Percentiles rank a stretch among this genome's conserved stretches.
phyloP scores from a whole-genome alignment of 2,888 invertebrate species.

The Thyatira batis region DNA sequence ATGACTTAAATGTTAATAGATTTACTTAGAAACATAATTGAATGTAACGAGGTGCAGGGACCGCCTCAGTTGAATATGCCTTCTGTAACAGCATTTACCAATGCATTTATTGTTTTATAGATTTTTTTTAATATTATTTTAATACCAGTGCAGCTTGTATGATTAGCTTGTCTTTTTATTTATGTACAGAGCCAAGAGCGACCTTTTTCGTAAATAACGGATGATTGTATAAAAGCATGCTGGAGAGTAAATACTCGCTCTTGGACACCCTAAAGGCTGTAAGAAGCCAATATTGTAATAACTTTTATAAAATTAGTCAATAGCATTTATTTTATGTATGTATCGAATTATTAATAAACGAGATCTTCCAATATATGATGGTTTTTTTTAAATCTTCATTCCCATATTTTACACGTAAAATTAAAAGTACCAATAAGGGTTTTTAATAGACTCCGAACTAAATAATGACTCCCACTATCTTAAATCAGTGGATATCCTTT shows the following conservation, averaged over 20 bases:
- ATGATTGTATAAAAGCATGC: too few relatives aligned
- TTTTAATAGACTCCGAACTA: conserved; percentile 22
- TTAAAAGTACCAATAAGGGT: background rate
- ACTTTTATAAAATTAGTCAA: conserved; percentile 31
- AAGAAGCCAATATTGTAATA: conserved; percentile 2
- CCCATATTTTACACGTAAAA: background rate
- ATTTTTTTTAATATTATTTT: background rate
- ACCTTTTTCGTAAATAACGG: background rate
- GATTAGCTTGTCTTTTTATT: background rate
- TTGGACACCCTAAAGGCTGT: background rate
- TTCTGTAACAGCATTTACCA: conserved; percentile 28
- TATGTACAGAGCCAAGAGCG: background rate
- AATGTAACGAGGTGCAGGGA: background rate
- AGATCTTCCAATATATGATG: conserved; percentile 24
- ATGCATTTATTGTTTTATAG: conserved; percentile 39
- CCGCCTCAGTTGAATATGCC: background rate
- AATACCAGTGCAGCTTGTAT: background rate
- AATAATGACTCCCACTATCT: conserved; percentile 48
- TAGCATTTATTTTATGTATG: conserved; percentile 38
- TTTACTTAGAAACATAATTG: too few relatives aligned
- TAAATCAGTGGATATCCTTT: conserved; percentile 47
- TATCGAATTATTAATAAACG: conserved; percentile 28
- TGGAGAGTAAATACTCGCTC: background rate
- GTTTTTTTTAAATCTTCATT: conserved; percentile 13
- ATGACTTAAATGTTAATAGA: too few relatives aligned